Percentiles rank a stretch among this genome's conserved stretches.
Conservation (phyloP, 2,888 invertebrate genomes). For the Mactromeris polynyma region DNA sequence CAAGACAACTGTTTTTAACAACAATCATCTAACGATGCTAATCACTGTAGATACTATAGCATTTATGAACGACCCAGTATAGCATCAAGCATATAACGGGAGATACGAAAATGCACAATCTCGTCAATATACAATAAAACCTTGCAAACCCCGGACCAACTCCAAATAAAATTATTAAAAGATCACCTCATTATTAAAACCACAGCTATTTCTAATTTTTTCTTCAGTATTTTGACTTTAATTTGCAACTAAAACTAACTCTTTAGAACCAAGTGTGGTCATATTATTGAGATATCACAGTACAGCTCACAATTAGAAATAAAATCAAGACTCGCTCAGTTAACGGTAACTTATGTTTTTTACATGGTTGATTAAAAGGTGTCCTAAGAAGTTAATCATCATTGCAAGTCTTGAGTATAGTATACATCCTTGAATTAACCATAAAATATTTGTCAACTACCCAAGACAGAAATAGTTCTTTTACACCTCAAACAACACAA, state of each 20-base stretch:
- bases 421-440: too few relatives aligned
- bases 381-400: constrained; percentile 43
- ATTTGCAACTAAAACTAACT: too few relatives aligned
- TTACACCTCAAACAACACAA: too few relatives aligned
- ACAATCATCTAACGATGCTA: constrained; percentile 41
- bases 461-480: too few relatives aligned
- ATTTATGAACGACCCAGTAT: constrained; percentile 38
- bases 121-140: not conserved
- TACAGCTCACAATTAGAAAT: not conserved
- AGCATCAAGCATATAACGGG: constrained; percentile 23
- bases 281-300: not conserved
- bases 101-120: constrained; percentile 40
- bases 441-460: too few relatives aligned
- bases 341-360: constrained; percentile 34
- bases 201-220: too few relatives aligned
- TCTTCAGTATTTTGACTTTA: too few relatives aligned
- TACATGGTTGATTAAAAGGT: constrained; percentile 44
- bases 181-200: too few relatives aligned
- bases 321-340: constrained; percentile 24
- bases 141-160: too few relatives aligned
- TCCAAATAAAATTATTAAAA: too few relatives aligned
- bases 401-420: constrained; percentile 25
- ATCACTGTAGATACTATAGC: constrained; percentile 48
- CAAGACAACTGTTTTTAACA: constrained; percentile 29
- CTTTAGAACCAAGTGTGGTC: too few relatives aligned